Base-by-base conservation (phyloP, 2,113 vertebrate species). In the Microcebus murinus region DNA sequence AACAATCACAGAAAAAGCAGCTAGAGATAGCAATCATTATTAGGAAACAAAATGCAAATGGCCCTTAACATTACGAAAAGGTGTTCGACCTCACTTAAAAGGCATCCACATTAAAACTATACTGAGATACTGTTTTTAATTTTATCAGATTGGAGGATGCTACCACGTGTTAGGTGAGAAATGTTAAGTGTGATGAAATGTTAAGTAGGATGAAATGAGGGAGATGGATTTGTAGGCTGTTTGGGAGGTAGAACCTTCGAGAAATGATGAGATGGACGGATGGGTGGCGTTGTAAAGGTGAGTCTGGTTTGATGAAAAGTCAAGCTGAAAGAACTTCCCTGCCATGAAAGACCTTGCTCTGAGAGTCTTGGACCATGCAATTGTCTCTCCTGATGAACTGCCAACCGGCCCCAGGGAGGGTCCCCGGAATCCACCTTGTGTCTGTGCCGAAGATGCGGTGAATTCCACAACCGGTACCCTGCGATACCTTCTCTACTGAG, bases 321-420 rank as follows among this genome's bases (percentile, higher is more conserved):
- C 23, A 42, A 36, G 45, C 39, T n/a, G 10, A 87, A 86, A 48
- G 39, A 45, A n/a, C 25, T 4, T 85, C 21, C 0, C 23, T 5
- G 23, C 14, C 2, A 6, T 2, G 29, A 39, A 4, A 70, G 83
- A 34, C 5, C 34, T 10, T 13, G 25, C 1, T 13, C 57, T 15
- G 48, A 34, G 61, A 9, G 45, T 36, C 15, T 27, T 11, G 2
- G 14, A 9, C 18, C 2, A 1, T 0, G 42, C 36, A 25, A 27
- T 14, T 10, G 18, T 34, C 65, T 63, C 31, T 57, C 8, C 42
- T 42, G 20, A 29, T 1, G 55, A 80, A 42, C n/a, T n/a, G 68
- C 52, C 23, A 25, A 55, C 34, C 61, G 50, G 68, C 65, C 68
- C 63, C 50, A 21, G n/a, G 2, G 45, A 21, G 73, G 52, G 92